Evolutionary conservation across 2,113 vertebrate genomes (phyloP).

Genomic region (Catharus minimus): DNA sequence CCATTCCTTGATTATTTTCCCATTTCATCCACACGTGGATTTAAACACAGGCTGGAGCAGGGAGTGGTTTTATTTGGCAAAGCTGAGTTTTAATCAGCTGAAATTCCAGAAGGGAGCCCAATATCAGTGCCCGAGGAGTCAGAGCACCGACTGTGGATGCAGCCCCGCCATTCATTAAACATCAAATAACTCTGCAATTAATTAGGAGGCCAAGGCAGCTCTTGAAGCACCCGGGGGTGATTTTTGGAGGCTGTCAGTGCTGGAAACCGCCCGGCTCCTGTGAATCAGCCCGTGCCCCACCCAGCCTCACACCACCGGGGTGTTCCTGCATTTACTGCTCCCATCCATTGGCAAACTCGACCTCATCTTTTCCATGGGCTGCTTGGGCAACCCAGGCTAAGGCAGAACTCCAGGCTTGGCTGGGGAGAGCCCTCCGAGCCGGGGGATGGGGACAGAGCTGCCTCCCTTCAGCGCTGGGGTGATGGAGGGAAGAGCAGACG

Average conservation of each 20-base stretch:
- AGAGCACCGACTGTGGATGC: not conserved
- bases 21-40: rapidly evolving
- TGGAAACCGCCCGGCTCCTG: not conserved
- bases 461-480: not conserved
- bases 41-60: not conserved
- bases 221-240: not conserved
- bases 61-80: not conserved
- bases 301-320: not conserved
- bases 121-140: not conserved
- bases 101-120: not conserved
- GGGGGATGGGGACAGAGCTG: not conserved
- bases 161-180: not conserved
- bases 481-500: not conserved
- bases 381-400: not conserved
- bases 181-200: not conserved
- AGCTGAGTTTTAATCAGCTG: not conserved
- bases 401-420: not conserved
- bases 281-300: constrained; percentile 34
- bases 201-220: not conserved
- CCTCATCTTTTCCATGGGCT: constrained; percentile 28
- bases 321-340: not conserved
- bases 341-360: not conserved
- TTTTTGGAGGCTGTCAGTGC: not conserved
- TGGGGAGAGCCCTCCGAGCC: not conserved
- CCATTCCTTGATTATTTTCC: not conserved